Base-by-base conservation (phyloP, 2,113 vertebrate species). In the Holacanthus passer region DNA sequence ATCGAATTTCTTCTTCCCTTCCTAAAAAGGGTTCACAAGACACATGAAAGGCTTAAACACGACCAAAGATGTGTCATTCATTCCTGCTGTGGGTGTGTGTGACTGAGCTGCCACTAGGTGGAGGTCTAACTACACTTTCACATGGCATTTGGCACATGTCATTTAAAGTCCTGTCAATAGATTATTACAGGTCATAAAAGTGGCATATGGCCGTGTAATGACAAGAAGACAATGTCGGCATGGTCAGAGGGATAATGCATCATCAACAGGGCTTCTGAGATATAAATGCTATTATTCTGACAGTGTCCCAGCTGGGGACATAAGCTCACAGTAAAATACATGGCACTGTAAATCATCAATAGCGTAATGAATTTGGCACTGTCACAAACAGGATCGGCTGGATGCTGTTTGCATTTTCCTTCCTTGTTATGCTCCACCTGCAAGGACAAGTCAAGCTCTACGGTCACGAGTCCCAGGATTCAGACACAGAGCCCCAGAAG, bases 1-100 rank as follows among this genome's bases (percentile, higher is more conserved):
- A 93, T 98, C 97, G 81, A 99, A 98, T 84, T 98, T 99, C 96
- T 98, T 99, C 93, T 98, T 99, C 81, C 96, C 97, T 82, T 99
- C 97, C 97, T 99, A 81, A 85, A 75, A 84, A 66, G 37, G n/a
- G 27, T 64, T 2, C 45, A 84, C 9, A 67, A 79, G 16, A 85
- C 50, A 83, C 31, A 94, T 84, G 3, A 94, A 87, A 87, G 56
- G 70, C 52, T 72, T 64, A 73, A 64, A 72, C 16, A 48, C 45
- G 20, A 73, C n/a, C 32, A 52, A 22, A 41, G 81, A 53, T 12
- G 29, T 66, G 58, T 35, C 59, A 56, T 45, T 62, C 27, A 64
- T 50, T 77, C 20, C 56, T 5, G n/a, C 59, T 53, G 55, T 59
- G 50, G 52, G 47, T 55, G 77, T 55, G 22, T 43, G 20, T 41